Conservation (phyloP, 2,888 invertebrate genomes). For the Polydrusus cervinus region DNA sequence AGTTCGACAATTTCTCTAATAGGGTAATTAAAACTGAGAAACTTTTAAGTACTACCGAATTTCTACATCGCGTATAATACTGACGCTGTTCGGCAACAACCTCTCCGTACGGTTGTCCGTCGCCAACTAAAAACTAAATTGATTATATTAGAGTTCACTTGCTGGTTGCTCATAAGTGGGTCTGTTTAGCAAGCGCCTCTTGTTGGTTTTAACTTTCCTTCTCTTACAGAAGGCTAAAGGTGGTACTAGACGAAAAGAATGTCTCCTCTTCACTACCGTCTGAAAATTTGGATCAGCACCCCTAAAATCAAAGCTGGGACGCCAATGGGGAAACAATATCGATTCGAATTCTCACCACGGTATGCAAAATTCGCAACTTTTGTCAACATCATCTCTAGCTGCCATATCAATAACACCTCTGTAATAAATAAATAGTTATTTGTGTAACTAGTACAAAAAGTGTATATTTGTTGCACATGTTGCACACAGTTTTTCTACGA, state of each 20-base stretch:
- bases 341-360: no score
- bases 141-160: conserved; percentile 47
- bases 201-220: conserved; percentile 49
- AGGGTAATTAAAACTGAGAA: conserved; percentile 1
- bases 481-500: no score
- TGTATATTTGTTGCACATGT: no score
- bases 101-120: conserved; percentile 1
- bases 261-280: neutral
- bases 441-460: no score
- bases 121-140: conserved; percentile 44
- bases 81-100: conserved; percentile 18
- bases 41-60: neutral
- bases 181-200: conserved; percentile 47
- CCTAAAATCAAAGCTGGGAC: no score
- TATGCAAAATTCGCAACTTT: no score
- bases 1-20: neutral
- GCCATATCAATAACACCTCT: no score
- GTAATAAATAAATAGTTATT: no score
- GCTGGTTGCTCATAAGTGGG: conserved; percentile 39
- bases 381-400: no score
- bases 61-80: conserved; percentile 31
- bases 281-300: no score
- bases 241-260: conserved; percentile 27
- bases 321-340: no score
- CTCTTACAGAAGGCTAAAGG: conserved; percentile 37